Evolutionary conservation across 1,140 invertebrate genomes (phyloP).

Genomic region (Drosophila lini): DNA sequence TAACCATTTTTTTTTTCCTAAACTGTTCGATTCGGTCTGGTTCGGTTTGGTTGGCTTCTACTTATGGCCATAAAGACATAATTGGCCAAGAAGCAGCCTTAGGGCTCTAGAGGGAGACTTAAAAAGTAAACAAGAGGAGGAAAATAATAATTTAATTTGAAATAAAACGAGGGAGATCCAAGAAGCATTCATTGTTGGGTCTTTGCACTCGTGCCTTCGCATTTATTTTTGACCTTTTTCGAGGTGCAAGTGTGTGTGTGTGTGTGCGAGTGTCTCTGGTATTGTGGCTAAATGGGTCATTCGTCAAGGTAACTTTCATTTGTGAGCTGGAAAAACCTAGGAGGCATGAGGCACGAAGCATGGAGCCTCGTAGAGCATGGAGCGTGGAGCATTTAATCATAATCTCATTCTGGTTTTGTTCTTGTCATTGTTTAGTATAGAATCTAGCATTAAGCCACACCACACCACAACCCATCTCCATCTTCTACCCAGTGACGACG

Average conservation of each 20-base stretch:
- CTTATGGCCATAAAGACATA: slow-evolving; percentile 52
- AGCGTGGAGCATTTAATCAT: slow-evolving; percentile 71
- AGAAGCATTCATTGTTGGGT: slow-evolving; percentile 20
- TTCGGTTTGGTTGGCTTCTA: slow-evolving; percentile 24
- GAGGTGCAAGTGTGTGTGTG: not conserved
- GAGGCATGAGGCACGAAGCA: slow-evolving; percentile 18
- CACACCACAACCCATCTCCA: not conserved
- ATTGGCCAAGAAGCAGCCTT: slow-evolving; percentile 36
- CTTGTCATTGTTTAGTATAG: slow-evolving; percentile 66
- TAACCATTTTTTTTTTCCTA: not conserved
- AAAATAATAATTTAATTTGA: slow-evolving; percentile 60
- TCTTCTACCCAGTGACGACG: slow-evolving; percentile 1
- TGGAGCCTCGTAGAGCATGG: slow-evolving; percentile 33
- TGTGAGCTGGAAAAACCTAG: slow-evolving; percentile 71
- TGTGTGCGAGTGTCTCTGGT: slow-evolving; percentile 55
- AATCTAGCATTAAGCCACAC: not conserved
- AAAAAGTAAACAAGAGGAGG: slow-evolving; percentile 26
- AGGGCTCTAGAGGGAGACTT: slow-evolving; percentile 10
- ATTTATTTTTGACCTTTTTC: slow-evolving; percentile 78
- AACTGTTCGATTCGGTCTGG: slow-evolving; percentile 37
- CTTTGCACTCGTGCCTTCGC: slow-evolving; percentile 49
- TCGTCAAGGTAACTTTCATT: slow-evolving; percentile 84
- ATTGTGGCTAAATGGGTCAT: slow-evolving; percentile 80
- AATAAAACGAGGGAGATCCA: slow-evolving; percentile 33
- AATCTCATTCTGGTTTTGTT: slow-evolving; percentile 72